These are phyloP conservation scores for Thinocorus orbignyianus DNA, from an alignment of 2,113 vertebrate species.

Conservation along the genomic window DNA sequence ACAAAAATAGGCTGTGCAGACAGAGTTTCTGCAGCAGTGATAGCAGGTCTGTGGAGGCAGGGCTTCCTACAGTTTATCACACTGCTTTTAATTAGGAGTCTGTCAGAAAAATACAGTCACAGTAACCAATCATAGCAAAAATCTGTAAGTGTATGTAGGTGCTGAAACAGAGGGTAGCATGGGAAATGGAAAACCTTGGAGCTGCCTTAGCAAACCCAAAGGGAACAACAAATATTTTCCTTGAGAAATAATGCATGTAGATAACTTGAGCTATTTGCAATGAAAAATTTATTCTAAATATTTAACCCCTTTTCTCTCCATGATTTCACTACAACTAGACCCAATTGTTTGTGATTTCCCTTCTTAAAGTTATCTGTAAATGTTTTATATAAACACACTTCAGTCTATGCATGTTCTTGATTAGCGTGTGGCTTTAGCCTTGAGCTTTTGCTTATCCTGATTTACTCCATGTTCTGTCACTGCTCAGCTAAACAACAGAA, in stretches of 20 bases:
- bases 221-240: neutral
- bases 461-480: neutral
- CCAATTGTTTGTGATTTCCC: neutral
- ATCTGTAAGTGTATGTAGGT: neutral
- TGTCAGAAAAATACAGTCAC: neutral
- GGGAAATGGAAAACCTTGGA: neutral
- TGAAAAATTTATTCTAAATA: neutral
- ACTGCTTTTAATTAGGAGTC: neutral
- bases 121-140: neutral
- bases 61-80: neutral
- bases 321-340: neutral
- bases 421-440: neutral
- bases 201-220: neutral
- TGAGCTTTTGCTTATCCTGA: neutral
- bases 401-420: neutral
- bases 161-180: neutral
- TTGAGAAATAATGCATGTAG: neutral
- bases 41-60: neutral
- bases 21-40: neutral
- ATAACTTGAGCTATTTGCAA: neutral
- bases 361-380: neutral
- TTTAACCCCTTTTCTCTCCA: neutral
- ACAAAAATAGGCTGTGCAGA: neutral
- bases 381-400: neutral
- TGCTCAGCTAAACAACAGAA: conserved; percentile 57